These are phyloP conservation scores for Panorpa germanica DNA, from an alignment of 2,888 invertebrate genomes.

Conservation along the genomic window DNA sequence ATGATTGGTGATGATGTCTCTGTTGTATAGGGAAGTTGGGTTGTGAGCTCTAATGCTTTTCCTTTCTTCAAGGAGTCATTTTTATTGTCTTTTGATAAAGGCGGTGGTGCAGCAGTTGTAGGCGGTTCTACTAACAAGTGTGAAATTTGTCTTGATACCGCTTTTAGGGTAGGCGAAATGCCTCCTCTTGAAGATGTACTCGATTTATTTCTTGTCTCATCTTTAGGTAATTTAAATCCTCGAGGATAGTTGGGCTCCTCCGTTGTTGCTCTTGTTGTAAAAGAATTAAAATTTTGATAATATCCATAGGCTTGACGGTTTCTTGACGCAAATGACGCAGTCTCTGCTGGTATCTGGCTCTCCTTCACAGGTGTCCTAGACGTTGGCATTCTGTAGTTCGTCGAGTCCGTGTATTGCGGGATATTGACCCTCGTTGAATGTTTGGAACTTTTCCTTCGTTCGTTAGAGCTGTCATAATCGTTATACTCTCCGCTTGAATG, in stretches of 20 bases:
- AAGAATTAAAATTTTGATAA: too few relatives aligned
- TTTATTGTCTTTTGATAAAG: slow-evolving; percentile 6
- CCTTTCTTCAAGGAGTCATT: slow-evolving; percentile 11
- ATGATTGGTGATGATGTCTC: too few relatives aligned
- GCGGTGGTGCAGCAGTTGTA: slow-evolving; percentile 13
- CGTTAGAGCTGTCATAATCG: slow-evolving; percentile 19
- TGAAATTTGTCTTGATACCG: neutral
- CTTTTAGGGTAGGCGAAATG: neutral
- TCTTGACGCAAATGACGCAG: slow-evolving; percentile 49
- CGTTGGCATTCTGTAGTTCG: slow-evolving; percentile 22
- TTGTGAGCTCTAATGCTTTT: slow-evolving; percentile 10
- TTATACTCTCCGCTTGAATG: slow-evolving; percentile 7
- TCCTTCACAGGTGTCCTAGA: slow-evolving; percentile 32
- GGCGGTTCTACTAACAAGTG: neutral
- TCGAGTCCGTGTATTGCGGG: slow-evolving; percentile 23
- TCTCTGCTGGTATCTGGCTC: slow-evolving; percentile 55
- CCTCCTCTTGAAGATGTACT: too few relatives aligned
- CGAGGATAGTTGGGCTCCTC: slow-evolving; percentile 8
- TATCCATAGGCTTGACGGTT: slow-evolving; percentile 11
- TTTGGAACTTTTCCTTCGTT: slow-evolving; percentile 12
- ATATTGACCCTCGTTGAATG: slow-evolving; percentile 20
- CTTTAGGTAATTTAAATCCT: too few relatives aligned
- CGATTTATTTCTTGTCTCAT: too few relatives aligned
- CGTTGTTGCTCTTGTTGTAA: too few relatives aligned
- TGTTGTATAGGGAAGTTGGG: too few relatives aligned